These are phyloP conservation scores for Argyra leucocephala DNA, from an alignment of 2,888 invertebrate species.

Conservation along the genomic window DNA sequence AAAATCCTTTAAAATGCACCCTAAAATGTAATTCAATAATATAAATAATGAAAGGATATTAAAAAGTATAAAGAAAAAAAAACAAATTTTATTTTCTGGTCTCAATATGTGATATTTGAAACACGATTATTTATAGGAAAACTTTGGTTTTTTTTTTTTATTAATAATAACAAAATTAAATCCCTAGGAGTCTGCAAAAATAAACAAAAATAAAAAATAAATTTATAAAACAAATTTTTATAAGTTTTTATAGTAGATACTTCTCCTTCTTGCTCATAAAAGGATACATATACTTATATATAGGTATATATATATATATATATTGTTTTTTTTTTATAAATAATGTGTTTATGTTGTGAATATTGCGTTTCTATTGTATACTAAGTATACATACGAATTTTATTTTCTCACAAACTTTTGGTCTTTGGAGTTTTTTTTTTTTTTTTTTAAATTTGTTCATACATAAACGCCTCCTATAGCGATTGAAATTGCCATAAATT, in stretches of 20 bases:
- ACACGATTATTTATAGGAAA: not conserved
- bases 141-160: not conserved
- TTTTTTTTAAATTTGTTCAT: not conserved
- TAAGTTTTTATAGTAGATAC: not conserved
- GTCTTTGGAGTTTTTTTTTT: not conserved
- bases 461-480: not conserved
- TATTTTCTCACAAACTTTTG: too few species aligned
- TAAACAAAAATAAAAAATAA: not conserved
- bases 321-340: not conserved
- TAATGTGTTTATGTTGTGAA: too few species aligned
- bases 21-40: not conserved
- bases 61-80: not conserved
- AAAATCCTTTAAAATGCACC: not conserved
- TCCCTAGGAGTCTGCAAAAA: not conserved
- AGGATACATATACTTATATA: too few species aligned
- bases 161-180: not conserved
- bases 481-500: not conserved
- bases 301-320: too few species aligned
- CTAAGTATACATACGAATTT: too few species aligned
- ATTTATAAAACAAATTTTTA: not conserved
- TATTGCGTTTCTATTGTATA: too few species aligned
- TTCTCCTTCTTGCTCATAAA: not conserved
- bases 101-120: slow-evolving; percentile 2
- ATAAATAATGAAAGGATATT: not conserved
- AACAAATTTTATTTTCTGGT: not conserved